Evolutionary conservation across 2,888 invertebrate species (phyloP).

Genomic region (Galerucella calmariensis): DNA sequence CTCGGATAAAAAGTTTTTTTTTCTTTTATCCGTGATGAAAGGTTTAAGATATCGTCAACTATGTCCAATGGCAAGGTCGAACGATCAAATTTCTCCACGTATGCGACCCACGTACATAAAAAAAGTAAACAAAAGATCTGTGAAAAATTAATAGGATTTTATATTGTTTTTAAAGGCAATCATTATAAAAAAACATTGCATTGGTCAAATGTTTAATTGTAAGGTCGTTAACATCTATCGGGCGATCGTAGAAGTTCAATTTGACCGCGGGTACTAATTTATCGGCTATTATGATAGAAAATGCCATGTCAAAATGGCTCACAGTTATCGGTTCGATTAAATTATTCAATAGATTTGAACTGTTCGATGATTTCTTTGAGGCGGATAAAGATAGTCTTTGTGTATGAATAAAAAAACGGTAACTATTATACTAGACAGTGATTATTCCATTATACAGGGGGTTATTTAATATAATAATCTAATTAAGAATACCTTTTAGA

Average conservation of each 20-base stretch:
- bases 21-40: conserved; percentile 27
- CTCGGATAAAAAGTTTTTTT: conserved; percentile 17
- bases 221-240: conserved; percentile 30
- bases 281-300: conserved; percentile 36
- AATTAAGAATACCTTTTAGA: not conserved
- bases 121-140: not conserved
- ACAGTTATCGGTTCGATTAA: conserved; percentile 21
- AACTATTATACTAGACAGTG: not conserved
- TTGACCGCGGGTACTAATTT: conserved; percentile 31
- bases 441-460: conserved; percentile 1
- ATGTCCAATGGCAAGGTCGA: conserved; percentile 18
- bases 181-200: too few species aligned
- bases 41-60: conserved; percentile 18
- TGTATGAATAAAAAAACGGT: not conserved
- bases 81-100: conserved; percentile 6
- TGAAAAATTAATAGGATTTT: too few species aligned
- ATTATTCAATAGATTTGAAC: conserved; percentile 13
- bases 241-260: conserved; percentile 17
- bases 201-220: conserved; percentile 9
- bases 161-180: too few species aligned
- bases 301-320: conserved; percentile 29
- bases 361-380: conserved; percentile 8
- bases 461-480: not conserved
- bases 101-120: not conserved
- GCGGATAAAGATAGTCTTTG: conserved; percentile 6